Conservation (phyloP, 2,113 vertebrate genomes). For the Etia nguti region DNA sequence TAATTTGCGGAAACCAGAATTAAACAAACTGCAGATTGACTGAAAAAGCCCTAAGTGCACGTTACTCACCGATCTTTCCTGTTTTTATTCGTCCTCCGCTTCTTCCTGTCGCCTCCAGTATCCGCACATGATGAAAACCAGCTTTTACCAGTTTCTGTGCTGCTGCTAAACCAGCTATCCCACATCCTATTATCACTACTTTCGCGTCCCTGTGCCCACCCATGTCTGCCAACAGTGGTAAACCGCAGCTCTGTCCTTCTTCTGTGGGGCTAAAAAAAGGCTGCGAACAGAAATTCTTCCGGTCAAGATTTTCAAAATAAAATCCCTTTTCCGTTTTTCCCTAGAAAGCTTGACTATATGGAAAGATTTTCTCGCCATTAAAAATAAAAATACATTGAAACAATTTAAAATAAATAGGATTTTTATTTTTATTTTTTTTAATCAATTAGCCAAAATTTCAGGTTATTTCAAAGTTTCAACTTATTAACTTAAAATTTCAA, state of each 20-base stretch:
- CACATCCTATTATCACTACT: constrained; percentile 79
- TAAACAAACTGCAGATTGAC: neutral
- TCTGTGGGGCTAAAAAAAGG: neutral
- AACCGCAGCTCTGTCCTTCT: neutral
- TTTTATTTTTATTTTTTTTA: no score
- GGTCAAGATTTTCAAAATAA: neutral
- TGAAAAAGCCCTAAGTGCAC: neutral
- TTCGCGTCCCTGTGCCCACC: neutral
- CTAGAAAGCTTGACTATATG: neutral
- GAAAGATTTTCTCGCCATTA: neutral
- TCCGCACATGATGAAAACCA: constrained; percentile 59
- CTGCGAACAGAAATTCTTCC: neutral
- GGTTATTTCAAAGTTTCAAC: neutral
- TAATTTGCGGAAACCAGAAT: neutral
- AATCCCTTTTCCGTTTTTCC: neutral
- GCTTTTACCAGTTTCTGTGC: constrained; percentile 69
- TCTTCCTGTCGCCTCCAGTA: constrained; percentile 79
- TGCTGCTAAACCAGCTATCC: constrained; percentile 77
- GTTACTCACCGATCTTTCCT: constrained; percentile 63
- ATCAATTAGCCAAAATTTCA: neutral
- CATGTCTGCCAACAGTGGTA: neutral
- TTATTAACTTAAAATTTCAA: neutral
- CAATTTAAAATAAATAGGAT: no score
- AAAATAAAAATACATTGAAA: neutral
- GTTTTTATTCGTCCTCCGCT: constrained; percentile 81